A percentile compares a stretch with the other conserved stretches of the same genome.
These are phyloP conservation scores for Thomomys bottae DNA, from an alignment of 2,113 vertebrate genomes.

Conservation along the genomic window DNA sequence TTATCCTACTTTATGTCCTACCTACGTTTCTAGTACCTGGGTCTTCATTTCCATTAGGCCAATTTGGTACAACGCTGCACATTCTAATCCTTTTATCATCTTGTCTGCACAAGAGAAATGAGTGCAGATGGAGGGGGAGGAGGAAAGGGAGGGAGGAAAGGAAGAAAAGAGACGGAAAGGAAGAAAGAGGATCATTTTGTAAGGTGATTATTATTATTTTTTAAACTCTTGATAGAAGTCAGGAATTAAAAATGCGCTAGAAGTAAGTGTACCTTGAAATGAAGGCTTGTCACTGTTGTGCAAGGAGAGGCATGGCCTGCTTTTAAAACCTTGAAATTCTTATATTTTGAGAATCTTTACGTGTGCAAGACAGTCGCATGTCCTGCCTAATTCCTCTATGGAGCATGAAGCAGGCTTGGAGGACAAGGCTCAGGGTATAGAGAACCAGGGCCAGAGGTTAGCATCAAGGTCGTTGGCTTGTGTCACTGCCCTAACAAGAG, in stretches of 20 bases:
- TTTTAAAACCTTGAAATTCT: neutral
- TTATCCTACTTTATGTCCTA: slow-evolving; percentile 55
- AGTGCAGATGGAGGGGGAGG: slow-evolving; percentile 31
- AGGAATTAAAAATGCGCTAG: no score
- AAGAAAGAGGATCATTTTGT: neutral
- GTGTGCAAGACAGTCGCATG: neutral
- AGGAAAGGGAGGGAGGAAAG: neutral
- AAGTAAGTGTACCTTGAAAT: neutral
- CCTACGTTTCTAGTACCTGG: slow-evolving; percentile 31
- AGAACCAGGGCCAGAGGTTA: neutral
- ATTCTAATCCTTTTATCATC: slow-evolving; percentile 60
- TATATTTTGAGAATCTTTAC: neutral
- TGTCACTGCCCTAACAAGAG: neutral
- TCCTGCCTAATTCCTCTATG: neutral
- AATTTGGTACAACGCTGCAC: slow-evolving; percentile 45
- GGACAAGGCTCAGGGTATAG: neutral
- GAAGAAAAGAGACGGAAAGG: neutral
- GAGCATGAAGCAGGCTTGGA: neutral
- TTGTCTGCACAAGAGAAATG: slow-evolving; percentile 64
- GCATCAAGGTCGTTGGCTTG: neutral
- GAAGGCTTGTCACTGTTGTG: neutral
- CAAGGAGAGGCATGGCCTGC: neutral
- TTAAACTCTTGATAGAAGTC: neutral
- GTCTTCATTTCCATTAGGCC: slow-evolving; percentile 63
- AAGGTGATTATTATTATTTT: slow-evolving; percentile 19